Evolutionary conservation across 2,113 vertebrate species (phyloP).

Genomic region (Actinemys pallida): DNA sequence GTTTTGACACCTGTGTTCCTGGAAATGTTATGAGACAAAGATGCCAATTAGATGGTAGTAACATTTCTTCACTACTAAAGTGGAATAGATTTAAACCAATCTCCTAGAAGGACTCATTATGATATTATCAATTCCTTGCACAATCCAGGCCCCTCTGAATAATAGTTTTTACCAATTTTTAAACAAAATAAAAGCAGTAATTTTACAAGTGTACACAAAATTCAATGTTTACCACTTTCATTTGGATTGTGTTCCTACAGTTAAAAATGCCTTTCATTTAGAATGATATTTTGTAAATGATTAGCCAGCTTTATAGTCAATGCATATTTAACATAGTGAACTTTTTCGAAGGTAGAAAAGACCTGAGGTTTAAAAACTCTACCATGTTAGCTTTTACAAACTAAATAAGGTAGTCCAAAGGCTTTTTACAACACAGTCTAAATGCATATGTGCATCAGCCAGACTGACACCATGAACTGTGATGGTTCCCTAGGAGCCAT

Average conservation of each 20-base stretch:
- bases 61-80: background rate
- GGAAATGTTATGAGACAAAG: background rate
- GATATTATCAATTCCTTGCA: background rate
- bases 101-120: background rate
- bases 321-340: background rate
- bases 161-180: background rate
- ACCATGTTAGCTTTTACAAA: background rate
- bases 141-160: background rate
- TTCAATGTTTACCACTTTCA: background rate
- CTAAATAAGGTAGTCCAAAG: background rate
- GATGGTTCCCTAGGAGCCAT: conserved; percentile 4
- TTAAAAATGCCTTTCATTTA: background rate
- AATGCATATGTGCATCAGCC: background rate
- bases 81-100: background rate
- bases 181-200: background rate
- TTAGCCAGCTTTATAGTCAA: background rate
- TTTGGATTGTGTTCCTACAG: background rate
- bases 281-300: background rate
- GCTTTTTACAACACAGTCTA: background rate
- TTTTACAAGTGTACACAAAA: background rate
- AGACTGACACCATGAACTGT: background rate
- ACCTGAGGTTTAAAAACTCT: background rate
- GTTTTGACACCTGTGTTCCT: background rate
- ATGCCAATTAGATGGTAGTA: background rate
- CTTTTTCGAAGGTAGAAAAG: background rate